Conservation (phyloP, 2,797 vertebrate species). For the Hirundo rustica region DNA sequence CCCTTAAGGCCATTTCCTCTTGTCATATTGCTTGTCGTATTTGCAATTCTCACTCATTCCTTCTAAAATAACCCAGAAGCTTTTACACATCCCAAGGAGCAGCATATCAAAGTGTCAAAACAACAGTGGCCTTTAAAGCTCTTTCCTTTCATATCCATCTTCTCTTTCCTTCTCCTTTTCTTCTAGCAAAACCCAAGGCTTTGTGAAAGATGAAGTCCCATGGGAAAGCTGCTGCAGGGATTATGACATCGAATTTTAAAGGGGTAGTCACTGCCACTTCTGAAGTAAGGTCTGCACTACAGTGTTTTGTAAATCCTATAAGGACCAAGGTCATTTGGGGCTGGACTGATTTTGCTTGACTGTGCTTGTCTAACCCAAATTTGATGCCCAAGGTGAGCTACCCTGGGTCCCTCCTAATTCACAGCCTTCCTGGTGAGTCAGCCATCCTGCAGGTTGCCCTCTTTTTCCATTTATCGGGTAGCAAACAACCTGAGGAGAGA, state of each 20-base stretch:
- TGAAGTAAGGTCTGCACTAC: background rate
- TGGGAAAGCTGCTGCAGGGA: background rate
- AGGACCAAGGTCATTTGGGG: background rate
- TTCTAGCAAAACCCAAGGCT: background rate
- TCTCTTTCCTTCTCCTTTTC: background rate
- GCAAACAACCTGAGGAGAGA: background rate
- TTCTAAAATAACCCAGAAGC: background rate
- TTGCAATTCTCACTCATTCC: background rate
- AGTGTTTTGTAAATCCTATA: background rate
- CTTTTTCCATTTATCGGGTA: background rate
- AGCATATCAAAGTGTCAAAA: background rate
- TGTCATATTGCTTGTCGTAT: background rate
- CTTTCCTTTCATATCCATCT: background rate
- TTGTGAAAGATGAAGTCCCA: background rate
- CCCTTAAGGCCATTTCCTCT: background rate
- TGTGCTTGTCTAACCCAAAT: background rate
- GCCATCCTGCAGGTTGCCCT: background rate
- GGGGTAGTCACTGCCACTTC: background rate
- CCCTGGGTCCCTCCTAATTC: background rate
- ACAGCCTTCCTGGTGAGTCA: background rate
- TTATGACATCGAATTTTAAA: background rate
- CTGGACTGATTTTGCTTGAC: background rate
- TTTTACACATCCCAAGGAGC: background rate
- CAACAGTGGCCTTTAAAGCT: background rate
- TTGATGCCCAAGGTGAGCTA: background rate